These are phyloP conservation scores for Poecilia picta DNA, from an alignment of 2,797 vertebrate genomes.

Conservation along the genomic window DNA sequence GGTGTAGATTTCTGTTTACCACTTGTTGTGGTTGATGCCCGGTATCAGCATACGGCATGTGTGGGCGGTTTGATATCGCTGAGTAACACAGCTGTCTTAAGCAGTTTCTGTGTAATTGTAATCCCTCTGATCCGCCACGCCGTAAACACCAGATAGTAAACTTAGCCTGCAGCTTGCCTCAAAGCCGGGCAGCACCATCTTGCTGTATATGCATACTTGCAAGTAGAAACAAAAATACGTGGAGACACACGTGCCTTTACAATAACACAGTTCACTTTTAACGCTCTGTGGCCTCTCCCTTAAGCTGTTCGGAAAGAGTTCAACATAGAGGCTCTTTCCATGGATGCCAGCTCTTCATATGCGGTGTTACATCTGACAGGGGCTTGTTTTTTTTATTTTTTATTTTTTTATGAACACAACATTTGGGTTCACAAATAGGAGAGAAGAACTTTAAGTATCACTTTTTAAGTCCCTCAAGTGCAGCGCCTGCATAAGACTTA, in stretches of 20 bases:
- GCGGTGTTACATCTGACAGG: slow-evolving; percentile 35
- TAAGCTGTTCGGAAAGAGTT: slow-evolving; percentile 37
- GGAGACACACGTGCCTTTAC: neutral
- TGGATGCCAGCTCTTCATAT: slow-evolving; percentile 41
- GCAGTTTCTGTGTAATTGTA: slow-evolving; percentile 68
- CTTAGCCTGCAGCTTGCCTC: slow-evolving; percentile 53
- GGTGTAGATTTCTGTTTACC: slow-evolving; percentile 50
- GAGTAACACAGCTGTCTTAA: slow-evolving; percentile 70
- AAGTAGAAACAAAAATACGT: slow-evolving; percentile 24
- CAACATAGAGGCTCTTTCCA: slow-evolving; percentile 40
- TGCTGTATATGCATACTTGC: slow-evolving; percentile 7
- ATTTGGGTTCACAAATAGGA: slow-evolving; percentile 46
- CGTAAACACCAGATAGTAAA: slow-evolving; percentile 72
- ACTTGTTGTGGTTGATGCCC: slow-evolving; percentile 45
- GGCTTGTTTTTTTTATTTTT: neutral
- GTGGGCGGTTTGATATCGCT: slow-evolving; percentile 59
- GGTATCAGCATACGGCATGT: slow-evolving; percentile 49
- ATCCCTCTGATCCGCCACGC: slow-evolving; percentile 67
- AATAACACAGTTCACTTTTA: neutral
- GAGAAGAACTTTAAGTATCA: slow-evolving; percentile 24
- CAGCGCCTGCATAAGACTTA: slow-evolving; percentile 13
- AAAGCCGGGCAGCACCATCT: slow-evolving; percentile 13
- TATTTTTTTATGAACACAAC: slow-evolving; percentile 34
- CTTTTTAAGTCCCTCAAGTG: slow-evolving; percentile 50
- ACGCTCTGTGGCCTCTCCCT: neutral